Evolutionary conservation across 2,797 vertebrate genomes (phyloP).

Genomic region (Fratercula arctica): DNA sequence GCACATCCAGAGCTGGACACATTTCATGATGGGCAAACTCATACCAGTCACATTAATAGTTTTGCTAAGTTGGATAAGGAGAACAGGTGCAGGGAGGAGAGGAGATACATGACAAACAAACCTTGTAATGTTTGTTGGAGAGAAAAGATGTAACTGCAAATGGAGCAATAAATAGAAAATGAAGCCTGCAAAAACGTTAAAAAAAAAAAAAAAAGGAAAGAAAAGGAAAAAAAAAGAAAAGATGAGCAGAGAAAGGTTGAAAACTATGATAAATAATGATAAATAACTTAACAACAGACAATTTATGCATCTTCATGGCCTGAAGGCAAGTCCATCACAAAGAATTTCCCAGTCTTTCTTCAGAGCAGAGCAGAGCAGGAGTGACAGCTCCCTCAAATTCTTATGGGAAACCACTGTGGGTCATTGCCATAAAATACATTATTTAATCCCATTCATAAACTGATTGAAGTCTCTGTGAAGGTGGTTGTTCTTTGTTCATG

Average conservation of each 20-base stretch:
- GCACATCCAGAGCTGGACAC: not conserved
- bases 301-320: not conserved
- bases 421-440: not conserved
- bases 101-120: not conserved
- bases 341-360: not conserved
- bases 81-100: not conserved
- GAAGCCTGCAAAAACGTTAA: not conserved
- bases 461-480: not conserved
- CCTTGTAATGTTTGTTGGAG: not conserved
- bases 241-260: not conserved
- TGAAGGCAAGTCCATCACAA: not conserved
- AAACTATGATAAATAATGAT: not conserved
- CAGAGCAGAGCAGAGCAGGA: not conserved
- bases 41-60: not conserved
- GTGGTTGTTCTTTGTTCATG: not conserved
- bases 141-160: not conserved
- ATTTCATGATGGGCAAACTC: fast-evolving
- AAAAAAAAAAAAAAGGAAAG: not conserved
- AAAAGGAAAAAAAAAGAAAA: not conserved
- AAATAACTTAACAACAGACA: not conserved
- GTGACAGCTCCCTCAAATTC: not conserved
- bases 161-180: not conserved
- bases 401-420: not conserved
- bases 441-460: not conserved
- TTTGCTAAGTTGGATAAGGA: not conserved